Evolutionary conservation across 2,113 vertebrate species (phyloP), one percentile per base, ranked within the genome.

Genomic region (Archocentrus centrarchus): DNA sequence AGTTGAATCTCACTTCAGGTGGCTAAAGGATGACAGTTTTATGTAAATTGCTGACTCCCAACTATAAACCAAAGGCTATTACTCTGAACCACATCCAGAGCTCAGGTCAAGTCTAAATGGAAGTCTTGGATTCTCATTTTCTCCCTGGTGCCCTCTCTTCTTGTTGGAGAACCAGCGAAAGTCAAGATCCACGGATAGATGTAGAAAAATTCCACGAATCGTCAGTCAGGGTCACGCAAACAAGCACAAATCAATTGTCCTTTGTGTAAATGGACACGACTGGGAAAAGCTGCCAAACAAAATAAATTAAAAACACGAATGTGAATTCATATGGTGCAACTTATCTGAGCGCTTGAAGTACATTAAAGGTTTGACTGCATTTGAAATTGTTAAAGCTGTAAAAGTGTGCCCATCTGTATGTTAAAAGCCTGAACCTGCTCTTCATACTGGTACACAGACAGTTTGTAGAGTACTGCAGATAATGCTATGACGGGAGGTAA

Each of bases 221-320:
- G 59, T 24, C 47, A 66, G 59, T 81, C 77, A 87, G 81, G 87
- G 91, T 86, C 79, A 64, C 8, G 75, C 63, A 86, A 90, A 93
- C 83, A 86, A 7, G 50, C 37, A 75, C 58, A 63, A 59, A 89
- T 82, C 73, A 7, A 86, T 53, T 53, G 55, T 70, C 35, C 80
- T 92, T 83, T 84, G 62, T 83, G 66, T 39, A 80, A 89, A 85
- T 59, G 6, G 77, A 55, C 57, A 58, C 13, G 78, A 41, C 75
- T 41, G 35, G 47, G 50, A 60, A 32, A 53, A 73, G n/a, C 15
- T 55, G 30, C 44, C 20, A 76, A 35, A 35, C 35, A 35, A 35
- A 35, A 35, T 35, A 35, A 35, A 35, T 7, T 35, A 35, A 35
- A 35, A 35, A 39, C 37, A 3, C 37, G 2, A 39, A 76, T 35